These are phyloP conservation scores for Cherax quadricarinatus DNA, from an alignment of 1,140 invertebrate species.

Conservation along the genomic window DNA sequence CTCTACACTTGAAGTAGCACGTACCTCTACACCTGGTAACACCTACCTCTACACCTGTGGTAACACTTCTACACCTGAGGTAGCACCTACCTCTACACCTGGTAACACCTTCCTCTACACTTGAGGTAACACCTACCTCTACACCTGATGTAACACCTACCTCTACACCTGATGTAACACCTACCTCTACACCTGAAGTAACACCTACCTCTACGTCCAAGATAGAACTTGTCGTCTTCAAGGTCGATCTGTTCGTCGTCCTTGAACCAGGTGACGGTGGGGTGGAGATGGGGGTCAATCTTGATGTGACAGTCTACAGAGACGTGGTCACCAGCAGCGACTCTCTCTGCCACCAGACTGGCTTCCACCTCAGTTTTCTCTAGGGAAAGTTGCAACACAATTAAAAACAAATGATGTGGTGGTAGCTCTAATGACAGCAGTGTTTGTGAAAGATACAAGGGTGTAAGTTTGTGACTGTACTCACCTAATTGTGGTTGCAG, in stretches of 20 bases:
- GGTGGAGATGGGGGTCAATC: conserved; percentile 36
- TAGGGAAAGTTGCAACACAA: neutral
- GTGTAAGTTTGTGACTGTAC: too few species aligned
- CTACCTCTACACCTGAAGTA: neutral
- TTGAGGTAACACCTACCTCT: too few species aligned
- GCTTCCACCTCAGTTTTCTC: conserved; percentile 42
- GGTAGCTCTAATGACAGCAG: too few species aligned
- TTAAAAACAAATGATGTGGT: neutral
- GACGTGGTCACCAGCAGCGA: conserved; percentile 54
- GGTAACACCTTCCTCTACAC: too few species aligned
- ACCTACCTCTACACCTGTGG: conserved; percentile 31
- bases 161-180: too few species aligned
- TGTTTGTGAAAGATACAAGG: too few species aligned
- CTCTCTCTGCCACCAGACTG: conserved; percentile 12
- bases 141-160: too few species aligned
- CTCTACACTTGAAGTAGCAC: neutral
- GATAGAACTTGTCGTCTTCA: conserved; percentile 41
- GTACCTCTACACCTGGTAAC: too few species aligned
- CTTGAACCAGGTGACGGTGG: conserved; percentile 63
- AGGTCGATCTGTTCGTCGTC: conserved; percentile 62
- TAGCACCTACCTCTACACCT: too few species aligned
- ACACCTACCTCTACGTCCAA: conserved; percentile 37
- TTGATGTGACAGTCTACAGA: conserved; percentile 52
- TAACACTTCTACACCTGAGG: conserved; percentile 1
- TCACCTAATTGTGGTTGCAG: too few species aligned